Base-by-base conservation (phyloP, 2,113 vertebrate genomes). In the Malurus cyaneus region DNA sequence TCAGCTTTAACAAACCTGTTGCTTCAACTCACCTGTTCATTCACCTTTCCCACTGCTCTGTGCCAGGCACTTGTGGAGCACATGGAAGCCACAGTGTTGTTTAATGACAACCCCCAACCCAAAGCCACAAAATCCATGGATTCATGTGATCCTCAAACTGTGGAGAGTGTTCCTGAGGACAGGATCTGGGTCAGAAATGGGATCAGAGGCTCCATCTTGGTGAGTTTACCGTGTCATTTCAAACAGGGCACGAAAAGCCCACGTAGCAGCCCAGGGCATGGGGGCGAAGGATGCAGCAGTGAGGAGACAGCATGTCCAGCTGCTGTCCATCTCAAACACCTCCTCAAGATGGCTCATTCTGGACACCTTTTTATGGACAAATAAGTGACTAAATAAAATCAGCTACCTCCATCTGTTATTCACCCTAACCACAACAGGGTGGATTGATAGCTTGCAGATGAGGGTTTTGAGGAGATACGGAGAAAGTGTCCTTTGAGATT, bases 401-500 rank as follows among this genome's bases (percentile, higher is more conserved):
- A 70, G 53, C 73, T 61, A 53, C 46, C 81, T 92, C 59, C 2
- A 3, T 77, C 88, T 90, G 76, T 90, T 90, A 57, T 19, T 88
- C 90, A 78, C 41, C 44, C 72, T 19, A 72, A 80, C 67, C 66
- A 81, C 76, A 80, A 54, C 0, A 56, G 60, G 53, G 36, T 81
- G 93, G 89, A 94, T 88, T 96, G 94, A 96, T 88, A 88, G 82
- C 88, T 90, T n/a, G 31, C 41, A 74, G 88, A 83, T 0, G 4
- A 82, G 81, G 67, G 15, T 84, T 89, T 80, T 65, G 72, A 86
- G 67, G 92, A 92, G 80, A 83, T 90, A 92, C 47, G 61, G 89
- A 83, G 47, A 62, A 95, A 86, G 86, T 42, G 86, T 73, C 92
- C 84, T 96, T 94, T 49, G 47, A 87, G 86, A 94, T 86, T 89